phyloP scores from a whole-genome alignment of 2,888 invertebrate species.

The Eumacrocentrus americanus region DNA sequence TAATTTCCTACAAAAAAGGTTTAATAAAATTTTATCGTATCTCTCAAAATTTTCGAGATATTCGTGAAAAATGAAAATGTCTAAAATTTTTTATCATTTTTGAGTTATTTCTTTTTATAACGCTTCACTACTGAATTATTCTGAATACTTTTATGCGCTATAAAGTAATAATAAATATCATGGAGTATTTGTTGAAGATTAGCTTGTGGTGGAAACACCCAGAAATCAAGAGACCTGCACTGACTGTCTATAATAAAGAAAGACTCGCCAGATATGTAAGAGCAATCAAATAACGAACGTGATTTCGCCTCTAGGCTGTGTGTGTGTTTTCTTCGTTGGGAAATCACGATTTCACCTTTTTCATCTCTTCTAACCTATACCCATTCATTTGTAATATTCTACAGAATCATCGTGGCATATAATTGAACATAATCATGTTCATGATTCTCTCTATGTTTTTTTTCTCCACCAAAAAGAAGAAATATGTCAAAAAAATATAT shows the following conservation, averaged over 20 bases:
- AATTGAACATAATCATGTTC: neutral
- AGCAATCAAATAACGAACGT: slow-evolving; percentile 2
- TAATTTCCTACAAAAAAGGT: too few relatives aligned
- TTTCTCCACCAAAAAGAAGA: neutral
- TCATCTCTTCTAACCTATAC: neutral
- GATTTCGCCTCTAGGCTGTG: slow-evolving; percentile 11
- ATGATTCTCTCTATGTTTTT: neutral
- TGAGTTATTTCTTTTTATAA: too few relatives aligned
- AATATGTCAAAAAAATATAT: neutral
- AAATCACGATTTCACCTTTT: slow-evolving; percentile 30
- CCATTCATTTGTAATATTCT: slow-evolving; percentile 5
- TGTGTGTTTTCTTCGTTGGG: slow-evolving; percentile 15
- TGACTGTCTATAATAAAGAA: neutral
- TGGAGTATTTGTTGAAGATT: too few relatives aligned
- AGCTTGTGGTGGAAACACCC: too few relatives aligned
- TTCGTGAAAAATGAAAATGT: too few relatives aligned
- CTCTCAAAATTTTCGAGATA: too few relatives aligned
- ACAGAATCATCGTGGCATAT: neutral
- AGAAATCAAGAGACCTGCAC: too few relatives aligned
- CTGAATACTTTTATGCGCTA: too few relatives aligned
- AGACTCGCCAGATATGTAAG: neutral
- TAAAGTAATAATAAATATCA: too few relatives aligned
- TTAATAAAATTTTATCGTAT: too few relatives aligned
- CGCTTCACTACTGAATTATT: too few relatives aligned
- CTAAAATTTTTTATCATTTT: too few relatives aligned